phyloP scores from a whole-genome alignment of 2,797 vertebrate species.

The Uromys caudimaculatus region DNA sequence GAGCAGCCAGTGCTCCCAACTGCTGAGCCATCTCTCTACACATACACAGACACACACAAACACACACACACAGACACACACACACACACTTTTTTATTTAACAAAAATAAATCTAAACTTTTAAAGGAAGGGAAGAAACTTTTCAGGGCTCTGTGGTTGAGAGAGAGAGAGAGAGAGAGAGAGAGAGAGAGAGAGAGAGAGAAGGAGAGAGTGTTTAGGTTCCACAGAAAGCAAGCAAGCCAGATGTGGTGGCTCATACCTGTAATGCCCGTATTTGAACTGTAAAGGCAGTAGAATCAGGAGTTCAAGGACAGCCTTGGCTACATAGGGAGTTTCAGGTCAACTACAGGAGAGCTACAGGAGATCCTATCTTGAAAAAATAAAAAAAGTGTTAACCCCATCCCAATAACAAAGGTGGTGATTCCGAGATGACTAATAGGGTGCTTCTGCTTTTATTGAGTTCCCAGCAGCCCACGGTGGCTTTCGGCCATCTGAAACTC shows the following conservation, averaged over 20 bases:
- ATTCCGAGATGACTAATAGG: background rate
- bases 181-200: too few species aligned
- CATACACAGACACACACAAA: too few species aligned
- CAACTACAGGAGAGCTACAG: background rate
- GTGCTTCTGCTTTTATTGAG: background rate
- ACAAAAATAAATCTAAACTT: slow-evolving; percentile 22
- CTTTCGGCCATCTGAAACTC: background rate
- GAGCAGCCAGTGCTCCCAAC: too few species aligned
- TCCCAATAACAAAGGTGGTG: background rate
- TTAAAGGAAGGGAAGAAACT: background rate
- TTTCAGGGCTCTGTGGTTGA: background rate
- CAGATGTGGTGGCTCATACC: background rate
- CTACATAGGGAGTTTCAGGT: background rate
- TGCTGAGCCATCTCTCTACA: too few species aligned
- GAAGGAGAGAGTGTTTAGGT: too few species aligned
- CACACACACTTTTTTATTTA: background rate
- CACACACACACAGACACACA: too few species aligned
- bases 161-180: too few species aligned
- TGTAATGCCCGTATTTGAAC: background rate
- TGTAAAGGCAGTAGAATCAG: background rate
- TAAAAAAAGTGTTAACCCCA: background rate
- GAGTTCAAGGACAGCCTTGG: background rate
- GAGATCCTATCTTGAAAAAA: background rate
- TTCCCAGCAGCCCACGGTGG: background rate
- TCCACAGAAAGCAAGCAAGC: background rate